Percentiles rank a stretch among this genome's conserved stretches.
phyloP scores from a whole-genome alignment of 2,888 invertebrate species.

The Xestia rhomboidea region DNA sequence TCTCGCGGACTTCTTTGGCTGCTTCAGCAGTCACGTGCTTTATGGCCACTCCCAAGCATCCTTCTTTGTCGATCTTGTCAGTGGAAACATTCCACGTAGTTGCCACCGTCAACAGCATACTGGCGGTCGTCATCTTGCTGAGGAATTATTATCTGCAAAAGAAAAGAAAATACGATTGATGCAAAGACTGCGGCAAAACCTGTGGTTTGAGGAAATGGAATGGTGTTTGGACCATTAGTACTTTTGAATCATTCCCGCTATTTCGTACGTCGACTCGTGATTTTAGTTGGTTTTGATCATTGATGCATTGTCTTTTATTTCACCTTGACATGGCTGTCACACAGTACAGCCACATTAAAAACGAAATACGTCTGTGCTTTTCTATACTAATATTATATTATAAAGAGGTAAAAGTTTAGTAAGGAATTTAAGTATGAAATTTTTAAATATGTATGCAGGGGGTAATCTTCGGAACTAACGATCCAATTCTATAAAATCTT shows the following conservation, averaged over 20 bases:
- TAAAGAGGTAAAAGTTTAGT: too few species aligned
- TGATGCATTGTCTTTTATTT: too few species aligned
- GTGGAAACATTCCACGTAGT: constrained; percentile 81
- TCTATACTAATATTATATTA: too few species aligned
- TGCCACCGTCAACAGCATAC: constrained; percentile 82
- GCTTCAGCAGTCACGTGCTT: constrained; percentile 87
- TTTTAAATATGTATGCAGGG: too few species aligned
- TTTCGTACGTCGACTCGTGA: too few species aligned
- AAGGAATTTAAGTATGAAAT: too few species aligned
- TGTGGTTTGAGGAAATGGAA: background rate
- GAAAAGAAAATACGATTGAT: background rate
- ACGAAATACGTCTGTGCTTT: too few species aligned
- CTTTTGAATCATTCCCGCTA: background rate
- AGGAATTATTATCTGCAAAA: constrained; percentile 36
- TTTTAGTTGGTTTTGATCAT: too few species aligned
- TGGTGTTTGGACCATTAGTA: background rate
- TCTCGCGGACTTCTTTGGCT: constrained; percentile 93
- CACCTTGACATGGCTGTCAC: too few species aligned
- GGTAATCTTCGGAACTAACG: too few species aligned
- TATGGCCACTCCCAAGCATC: constrained; percentile 67
- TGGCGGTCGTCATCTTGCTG: constrained; percentile 84
- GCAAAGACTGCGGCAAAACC: background rate
- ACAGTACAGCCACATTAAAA: too few species aligned
- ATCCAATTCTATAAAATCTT: too few species aligned
- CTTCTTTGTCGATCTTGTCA: constrained; percentile 82